Evolutionary conservation across 2,797 vertebrate genomes (phyloP).

Genomic region (Phoebastria nigripes): DNA sequence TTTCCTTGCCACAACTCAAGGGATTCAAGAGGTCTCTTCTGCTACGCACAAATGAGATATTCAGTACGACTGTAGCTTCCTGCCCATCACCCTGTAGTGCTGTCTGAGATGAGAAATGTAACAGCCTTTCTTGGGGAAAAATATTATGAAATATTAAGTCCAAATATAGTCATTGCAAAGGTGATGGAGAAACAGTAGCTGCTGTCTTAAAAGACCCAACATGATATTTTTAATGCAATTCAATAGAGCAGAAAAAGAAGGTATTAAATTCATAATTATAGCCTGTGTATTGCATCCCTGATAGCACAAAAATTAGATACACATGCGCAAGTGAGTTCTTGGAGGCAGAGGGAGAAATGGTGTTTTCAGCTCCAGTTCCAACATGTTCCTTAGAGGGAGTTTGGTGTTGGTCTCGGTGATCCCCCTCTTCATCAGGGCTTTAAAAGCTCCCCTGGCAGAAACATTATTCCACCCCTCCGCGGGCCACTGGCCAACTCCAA

Average conservation of each 20-base stretch:
- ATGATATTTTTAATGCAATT: neutral
- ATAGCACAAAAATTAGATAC: neutral
- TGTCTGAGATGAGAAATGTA: neutral
- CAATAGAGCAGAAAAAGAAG: neutral
- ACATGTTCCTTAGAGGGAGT: accelerated
- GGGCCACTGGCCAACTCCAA: neutral
- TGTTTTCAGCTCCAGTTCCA: neutral
- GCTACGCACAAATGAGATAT: neutral
- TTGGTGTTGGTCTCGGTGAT: neutral
- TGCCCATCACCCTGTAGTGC: neutral
- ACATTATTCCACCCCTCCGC: neutral
- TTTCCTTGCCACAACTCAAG: neutral
- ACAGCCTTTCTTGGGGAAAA: neutral
- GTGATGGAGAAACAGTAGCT: neutral
- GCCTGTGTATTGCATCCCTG: neutral
- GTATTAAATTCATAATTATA: neutral
- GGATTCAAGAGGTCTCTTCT: neutral
- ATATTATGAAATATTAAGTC: conserved; percentile 32
- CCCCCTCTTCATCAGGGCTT: neutral
- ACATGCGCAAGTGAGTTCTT: neutral
- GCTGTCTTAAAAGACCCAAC: neutral
- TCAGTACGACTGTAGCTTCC: neutral
- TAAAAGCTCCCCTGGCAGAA: neutral
- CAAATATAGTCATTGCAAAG: neutral
- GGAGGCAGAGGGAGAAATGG: neutral